A percentile compares a stretch with the other conserved stretches of the same genome.
Conservation (phyloP, 2,113 vertebrate genomes). For the Myanophis thanlyinensis region DNA sequence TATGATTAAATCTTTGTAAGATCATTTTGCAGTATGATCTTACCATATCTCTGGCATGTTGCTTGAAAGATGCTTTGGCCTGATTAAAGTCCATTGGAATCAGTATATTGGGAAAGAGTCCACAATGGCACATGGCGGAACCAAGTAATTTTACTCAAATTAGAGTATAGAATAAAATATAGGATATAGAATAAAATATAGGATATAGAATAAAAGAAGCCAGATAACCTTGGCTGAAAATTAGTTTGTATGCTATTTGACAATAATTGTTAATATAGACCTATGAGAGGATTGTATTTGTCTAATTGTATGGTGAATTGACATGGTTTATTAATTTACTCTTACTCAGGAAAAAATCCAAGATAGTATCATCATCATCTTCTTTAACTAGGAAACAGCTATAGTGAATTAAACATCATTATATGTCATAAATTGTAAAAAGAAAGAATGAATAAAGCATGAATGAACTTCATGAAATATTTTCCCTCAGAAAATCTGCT, state of each 20-base stretch:
- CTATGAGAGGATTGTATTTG: neutral
- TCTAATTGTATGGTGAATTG: neutral
- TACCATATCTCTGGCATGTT: neutral
- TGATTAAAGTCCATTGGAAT: neutral
- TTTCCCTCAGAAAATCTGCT: conserved; percentile 7
- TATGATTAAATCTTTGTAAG: neutral
- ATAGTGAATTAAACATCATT: neutral
- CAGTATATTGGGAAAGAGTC: neutral
- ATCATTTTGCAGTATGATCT: neutral
- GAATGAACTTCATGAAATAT: too few species aligned
- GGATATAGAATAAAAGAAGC: too few species aligned
- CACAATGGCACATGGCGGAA: neutral
- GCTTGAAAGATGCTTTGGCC: neutral
- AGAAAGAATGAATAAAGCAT: neutral
- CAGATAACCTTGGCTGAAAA: neutral
- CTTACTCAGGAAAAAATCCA: neutral
- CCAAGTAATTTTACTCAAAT: neutral
- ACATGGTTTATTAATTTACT: neutral
- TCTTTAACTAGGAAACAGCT: neutral
- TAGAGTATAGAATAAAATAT: too few species aligned
- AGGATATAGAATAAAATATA: too few species aligned
- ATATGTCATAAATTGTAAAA: neutral
- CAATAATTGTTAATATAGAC: neutral
- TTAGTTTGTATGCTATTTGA: neutral
- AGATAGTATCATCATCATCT: neutral